Evolutionary conservation across 2,113 vertebrate genomes (phyloP).

Genomic region (Geococcyx californianus): DNA sequence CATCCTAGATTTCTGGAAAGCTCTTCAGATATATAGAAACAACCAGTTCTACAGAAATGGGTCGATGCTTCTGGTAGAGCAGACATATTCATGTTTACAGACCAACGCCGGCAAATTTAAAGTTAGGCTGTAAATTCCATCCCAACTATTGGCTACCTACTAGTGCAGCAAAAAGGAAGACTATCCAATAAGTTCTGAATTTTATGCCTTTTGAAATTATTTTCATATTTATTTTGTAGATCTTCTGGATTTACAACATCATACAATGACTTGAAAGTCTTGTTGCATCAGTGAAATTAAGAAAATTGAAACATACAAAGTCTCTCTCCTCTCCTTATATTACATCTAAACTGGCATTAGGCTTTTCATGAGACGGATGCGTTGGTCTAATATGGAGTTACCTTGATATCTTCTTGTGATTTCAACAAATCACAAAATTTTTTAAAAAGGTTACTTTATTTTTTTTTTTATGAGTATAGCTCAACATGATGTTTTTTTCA

Average conservation of each 20-base stretch:
- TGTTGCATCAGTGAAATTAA: not conserved
- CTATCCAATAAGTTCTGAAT: not conserved
- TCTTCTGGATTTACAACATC: not conserved
- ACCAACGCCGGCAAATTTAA: not conserved
- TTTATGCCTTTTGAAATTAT: not conserved
- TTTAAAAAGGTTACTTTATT: too few species aligned
- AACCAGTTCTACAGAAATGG: not conserved
- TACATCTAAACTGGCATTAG: not conserved
- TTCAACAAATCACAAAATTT: not conserved
- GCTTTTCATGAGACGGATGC: not conserved
- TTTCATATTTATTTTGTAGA: not conserved
- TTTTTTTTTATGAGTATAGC: not conserved
- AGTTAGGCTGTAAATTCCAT: not conserved
- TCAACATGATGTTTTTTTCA: not conserved
- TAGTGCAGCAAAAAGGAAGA: not conserved
- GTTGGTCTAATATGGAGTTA: not conserved
- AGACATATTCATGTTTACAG: not conserved
- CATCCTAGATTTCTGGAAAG: not conserved
- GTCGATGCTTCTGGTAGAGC: not conserved
- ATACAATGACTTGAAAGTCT: constrained; percentile 7
- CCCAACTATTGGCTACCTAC: not conserved
- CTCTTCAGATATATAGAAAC: not conserved
- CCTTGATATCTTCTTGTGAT: not conserved
- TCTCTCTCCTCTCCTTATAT: constrained; percentile 22
- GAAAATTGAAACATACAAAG: constrained; percentile 4